These are phyloP conservation scores for Cuculus canorus DNA, from an alignment of 2,797 vertebrate genomes.

Conservation along the genomic window DNA sequence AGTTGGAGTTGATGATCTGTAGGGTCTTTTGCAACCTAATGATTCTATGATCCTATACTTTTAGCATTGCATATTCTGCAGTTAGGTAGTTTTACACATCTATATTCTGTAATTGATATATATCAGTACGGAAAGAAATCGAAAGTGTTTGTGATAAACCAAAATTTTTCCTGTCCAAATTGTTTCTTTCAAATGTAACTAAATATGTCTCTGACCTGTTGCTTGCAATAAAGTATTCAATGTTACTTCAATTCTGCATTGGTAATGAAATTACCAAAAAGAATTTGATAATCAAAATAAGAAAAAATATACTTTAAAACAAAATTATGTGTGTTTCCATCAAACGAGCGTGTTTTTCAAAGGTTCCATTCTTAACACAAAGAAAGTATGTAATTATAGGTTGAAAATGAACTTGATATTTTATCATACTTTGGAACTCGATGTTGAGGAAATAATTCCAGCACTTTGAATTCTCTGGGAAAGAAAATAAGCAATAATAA, in stretches of 20 bases:
- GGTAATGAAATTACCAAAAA: neutral
- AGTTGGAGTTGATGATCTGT: too few relatives aligned
- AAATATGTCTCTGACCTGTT: neutral
- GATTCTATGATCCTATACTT: too few relatives aligned
- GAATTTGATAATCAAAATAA: neutral
- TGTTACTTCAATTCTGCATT: neutral
- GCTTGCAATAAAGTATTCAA: neutral
- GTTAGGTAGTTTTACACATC: neutral
- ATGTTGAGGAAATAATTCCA: neutral
- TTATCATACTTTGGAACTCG: neutral
- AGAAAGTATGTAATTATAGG: neutral
- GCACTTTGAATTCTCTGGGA: neutral
- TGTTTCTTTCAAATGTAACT: neutral
- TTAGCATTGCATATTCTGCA: neutral
- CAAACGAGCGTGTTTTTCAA: neutral
- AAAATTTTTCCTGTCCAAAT: neutral
- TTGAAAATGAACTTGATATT: neutral
- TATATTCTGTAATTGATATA: neutral
- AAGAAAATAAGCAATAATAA: slow-evolving; percentile 34
- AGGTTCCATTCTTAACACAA: neutral
- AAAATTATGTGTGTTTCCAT: neutral
- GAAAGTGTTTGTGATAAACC: neutral
- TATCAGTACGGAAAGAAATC: neutral
- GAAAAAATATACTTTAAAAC: neutral
- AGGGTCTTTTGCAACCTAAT: too few relatives aligned